Evolutionary conservation across 2,113 vertebrate species (phyloP).

Genomic region (Eudyptes chrysolophus): DNA sequence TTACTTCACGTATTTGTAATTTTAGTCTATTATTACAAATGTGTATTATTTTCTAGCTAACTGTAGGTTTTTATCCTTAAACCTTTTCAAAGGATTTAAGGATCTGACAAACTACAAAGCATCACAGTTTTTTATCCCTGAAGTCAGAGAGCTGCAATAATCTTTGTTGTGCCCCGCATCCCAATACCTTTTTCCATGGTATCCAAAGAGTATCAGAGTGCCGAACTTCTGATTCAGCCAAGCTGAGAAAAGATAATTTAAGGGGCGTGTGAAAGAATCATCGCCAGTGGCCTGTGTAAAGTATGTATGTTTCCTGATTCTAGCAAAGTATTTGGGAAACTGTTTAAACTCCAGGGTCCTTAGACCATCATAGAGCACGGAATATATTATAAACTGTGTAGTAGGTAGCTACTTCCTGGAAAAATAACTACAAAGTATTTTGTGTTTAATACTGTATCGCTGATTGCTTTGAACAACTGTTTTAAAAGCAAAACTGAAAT

Average conservation of each 20-base stretch:
- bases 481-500: conserved; percentile 4
- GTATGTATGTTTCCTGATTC: neutral
- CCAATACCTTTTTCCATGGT: neutral
- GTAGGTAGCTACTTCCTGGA: neutral
- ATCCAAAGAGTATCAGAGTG: neutral
- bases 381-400: neutral
- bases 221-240: neutral
- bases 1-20: conserved; percentile 17
- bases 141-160: neutral
- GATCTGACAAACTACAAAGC: conserved; percentile 57
- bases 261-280: neutral
- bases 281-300: neutral
- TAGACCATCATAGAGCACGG: neutral
- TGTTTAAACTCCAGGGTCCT: neutral
- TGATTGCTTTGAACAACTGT: neutral
- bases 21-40: conserved; percentile 1
- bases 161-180: neutral
- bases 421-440: neutral
- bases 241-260: neutral
- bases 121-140: neutral
- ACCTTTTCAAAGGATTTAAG: conserved; percentile 56
- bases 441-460: neutral
- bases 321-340: neutral
- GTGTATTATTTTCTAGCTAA: neutral
- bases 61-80: conserved; percentile 41